Percentiles rank a stretch among this genome's conserved stretches.
These are phyloP conservation scores for Coilia nasus DNA, from an alignment of 2,797 vertebrate species.

Conservation along the genomic window DNA sequence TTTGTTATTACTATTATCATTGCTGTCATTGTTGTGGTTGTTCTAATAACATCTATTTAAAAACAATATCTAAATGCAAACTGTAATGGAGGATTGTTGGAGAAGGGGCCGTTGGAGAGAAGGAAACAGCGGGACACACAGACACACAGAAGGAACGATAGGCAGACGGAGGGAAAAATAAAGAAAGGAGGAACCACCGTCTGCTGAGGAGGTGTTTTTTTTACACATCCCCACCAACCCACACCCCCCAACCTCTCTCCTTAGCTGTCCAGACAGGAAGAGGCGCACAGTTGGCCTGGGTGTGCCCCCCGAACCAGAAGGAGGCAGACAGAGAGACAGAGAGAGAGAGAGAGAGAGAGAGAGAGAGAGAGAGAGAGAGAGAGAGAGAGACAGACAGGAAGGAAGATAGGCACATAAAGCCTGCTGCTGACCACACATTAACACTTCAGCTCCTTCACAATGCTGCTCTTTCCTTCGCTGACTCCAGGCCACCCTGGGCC, in stretches of 20 bases:
- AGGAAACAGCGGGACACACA: neutral
- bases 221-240: neutral
- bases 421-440: conserved; percentile 1
- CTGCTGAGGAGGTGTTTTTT: neutral
- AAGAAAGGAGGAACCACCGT: neutral
- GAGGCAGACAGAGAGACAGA: neutral
- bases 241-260: neutral
- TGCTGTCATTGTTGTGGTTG: too few relatives aligned
- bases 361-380: too few relatives aligned
- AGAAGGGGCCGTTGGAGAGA: neutral
- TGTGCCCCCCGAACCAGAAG: neutral
- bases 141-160: neutral
- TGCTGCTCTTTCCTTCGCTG: neutral
- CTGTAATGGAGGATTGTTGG: neutral
- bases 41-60: too few relatives aligned
- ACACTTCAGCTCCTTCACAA: conserved; percentile 4
- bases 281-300: neutral
- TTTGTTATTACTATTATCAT: too few relatives aligned
- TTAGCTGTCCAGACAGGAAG: neutral
- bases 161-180: neutral
- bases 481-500: neutral
- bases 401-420: neutral
- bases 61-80: neutral
- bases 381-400: neutral
- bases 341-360: too few relatives aligned